Evolutionary conservation across 2,888 invertebrate genomes (phyloP).

Genomic region (Callosobruchus maculatus): DNA sequence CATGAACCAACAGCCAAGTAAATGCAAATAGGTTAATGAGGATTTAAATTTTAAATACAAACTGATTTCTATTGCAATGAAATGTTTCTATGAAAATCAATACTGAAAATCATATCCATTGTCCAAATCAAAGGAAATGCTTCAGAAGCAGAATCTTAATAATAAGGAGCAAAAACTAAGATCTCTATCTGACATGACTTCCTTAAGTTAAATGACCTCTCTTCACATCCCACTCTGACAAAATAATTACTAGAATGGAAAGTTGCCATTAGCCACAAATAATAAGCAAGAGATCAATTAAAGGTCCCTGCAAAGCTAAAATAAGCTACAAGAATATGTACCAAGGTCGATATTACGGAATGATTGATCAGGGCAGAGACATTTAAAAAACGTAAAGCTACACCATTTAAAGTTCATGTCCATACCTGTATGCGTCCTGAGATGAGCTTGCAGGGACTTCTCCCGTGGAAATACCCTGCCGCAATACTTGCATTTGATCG

Average conservation of each 20-base stretch:
- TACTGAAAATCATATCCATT: not conserved
- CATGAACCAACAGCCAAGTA: too few species aligned
- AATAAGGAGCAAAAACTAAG: not conserved
- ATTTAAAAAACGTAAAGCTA: slow-evolving; percentile 29
- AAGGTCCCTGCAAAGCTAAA: not conserved
- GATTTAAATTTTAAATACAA: not conserved
- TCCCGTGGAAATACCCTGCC: slow-evolving; percentile 71
- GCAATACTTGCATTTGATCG: slow-evolving; percentile 69
- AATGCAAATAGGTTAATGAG: not conserved
- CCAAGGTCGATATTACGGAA: slow-evolving; percentile 12
- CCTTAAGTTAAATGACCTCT: not conserved
- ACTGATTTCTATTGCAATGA: not conserved
- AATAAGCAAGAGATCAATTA: not conserved
- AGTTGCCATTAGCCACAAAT: not conserved
- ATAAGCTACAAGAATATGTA: not conserved
- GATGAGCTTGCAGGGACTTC: slow-evolving; percentile 69
- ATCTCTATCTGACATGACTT: not conserved
- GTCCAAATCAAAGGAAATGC: not conserved
- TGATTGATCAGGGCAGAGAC: slow-evolving; percentile 19
- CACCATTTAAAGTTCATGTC: slow-evolving; percentile 30
- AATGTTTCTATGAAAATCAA: not conserved
- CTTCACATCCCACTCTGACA: not conserved
- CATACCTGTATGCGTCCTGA: slow-evolving; percentile 62
- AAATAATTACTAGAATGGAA: not conserved
- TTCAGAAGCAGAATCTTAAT: not conserved